Conservation (phyloP, 1,140 invertebrate species). For the Phymorhynchus buccinoides region DNA sequence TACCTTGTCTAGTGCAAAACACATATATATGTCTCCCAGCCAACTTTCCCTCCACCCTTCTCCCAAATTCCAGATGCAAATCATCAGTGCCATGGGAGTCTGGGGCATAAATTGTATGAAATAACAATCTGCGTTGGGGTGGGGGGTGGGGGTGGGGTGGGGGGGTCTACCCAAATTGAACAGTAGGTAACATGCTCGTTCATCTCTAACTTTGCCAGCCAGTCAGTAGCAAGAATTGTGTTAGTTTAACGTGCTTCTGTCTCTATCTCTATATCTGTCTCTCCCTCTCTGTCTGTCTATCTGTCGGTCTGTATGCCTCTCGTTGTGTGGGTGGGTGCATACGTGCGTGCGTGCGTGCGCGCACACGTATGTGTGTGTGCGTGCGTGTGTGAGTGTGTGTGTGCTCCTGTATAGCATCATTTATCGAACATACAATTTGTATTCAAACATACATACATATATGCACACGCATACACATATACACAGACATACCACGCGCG, state of each 20-base stretch:
- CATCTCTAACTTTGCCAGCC: not conserved
- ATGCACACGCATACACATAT: not conserved
- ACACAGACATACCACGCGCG: not conserved
- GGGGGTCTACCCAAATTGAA: no score
- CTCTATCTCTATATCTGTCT: constrained; percentile 8
- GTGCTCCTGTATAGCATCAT: not conserved
- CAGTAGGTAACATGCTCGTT: not conserved
- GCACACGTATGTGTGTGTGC: no score
- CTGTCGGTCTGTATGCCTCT: constrained; percentile 1
- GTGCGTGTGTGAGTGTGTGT: not conserved
- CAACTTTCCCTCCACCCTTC: no score
- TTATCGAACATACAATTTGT: not conserved
- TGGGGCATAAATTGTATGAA: no score
- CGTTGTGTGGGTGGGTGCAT: not conserved
- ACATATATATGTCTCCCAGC: no score
- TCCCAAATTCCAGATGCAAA: no score
- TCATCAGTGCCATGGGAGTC: no score
- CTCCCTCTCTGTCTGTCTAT: constrained; percentile 19
- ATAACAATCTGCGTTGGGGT: no score
- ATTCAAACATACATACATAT: not conserved
- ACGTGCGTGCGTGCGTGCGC: not conserved
- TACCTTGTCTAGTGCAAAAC: no score
- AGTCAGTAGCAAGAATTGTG: not conserved
- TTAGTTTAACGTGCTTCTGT: not conserved
- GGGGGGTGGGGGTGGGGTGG: no score